Evolutionary conservation across 92 coral and sea anemone species (phyloP), one percentile per base, ranked within the genome.

Genomic region (Metridium senile): DNA sequence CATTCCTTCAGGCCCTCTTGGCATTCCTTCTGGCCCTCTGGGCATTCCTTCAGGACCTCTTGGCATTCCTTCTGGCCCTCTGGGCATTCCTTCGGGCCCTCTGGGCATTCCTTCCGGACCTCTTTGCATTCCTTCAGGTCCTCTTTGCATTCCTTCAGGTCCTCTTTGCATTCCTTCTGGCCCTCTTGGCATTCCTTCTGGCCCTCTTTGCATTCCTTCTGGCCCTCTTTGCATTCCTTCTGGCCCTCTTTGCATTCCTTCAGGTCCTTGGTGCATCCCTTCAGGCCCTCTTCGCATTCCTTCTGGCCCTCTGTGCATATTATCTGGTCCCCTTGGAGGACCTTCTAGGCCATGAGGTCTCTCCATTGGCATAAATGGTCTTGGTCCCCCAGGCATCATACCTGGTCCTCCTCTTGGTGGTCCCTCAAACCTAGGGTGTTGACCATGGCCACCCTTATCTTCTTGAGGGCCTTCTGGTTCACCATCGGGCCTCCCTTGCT

Each of bases 401-500:
- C 62, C 34, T 30, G 77, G 53, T 19, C 77, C 72, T 33, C 73
- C 72, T 35, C 73, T 49, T 6, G 52, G 78, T 47, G 32, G 72
- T 47, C 61, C 74, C 1, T 58, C 78, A 49, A 70, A 54, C 56
- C 71, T 71, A 21, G 39, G 52, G 8, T 18, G 47, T 26, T 31
- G 54, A 11, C 20, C 57, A 39, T 71, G 71, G 9, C 43, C 25
- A 43, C 34, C 88, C 66, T 69, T 47, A 3, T 57, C 47, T 74
- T 84, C 65, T 54, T 33, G 78, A 39, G 78, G 80, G 34, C 62
- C 72, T 8, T 53, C 33, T 43, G 62, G 88, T 9, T 76, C 83
- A 8, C 75, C 87, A 75, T 49, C 49, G 39, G 84, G 86, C 9
- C 82, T 91, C 32, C 70, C 88, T 20, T 81, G 75, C 11, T 89